These are phyloP conservation scores for Ptiloglossa arizonensis DNA, from an alignment of 1,140 invertebrate species.

Conservation along the genomic window DNA sequence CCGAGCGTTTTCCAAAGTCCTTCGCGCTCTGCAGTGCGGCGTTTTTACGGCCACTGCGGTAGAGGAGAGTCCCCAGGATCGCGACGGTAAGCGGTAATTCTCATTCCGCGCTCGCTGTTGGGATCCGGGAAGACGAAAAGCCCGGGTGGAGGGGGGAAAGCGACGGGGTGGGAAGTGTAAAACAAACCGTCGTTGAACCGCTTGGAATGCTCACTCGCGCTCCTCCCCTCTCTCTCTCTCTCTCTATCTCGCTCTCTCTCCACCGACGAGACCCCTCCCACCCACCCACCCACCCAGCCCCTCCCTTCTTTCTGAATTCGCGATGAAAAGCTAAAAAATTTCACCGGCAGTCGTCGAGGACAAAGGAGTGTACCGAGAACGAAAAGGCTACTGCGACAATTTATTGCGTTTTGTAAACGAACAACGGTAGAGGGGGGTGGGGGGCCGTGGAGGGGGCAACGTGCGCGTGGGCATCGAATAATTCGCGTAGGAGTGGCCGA, in stretches of 20 bases:
- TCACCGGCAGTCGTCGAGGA: neutral
- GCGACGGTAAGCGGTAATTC: slow-evolving; percentile 22
- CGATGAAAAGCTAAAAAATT: slow-evolving; percentile 28
- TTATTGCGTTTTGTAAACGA: slow-evolving; percentile 20
- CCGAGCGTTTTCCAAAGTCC: slow-evolving; percentile 36
- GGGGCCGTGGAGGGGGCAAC: neutral
- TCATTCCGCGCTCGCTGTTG: neutral
- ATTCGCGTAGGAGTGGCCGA: neutral
- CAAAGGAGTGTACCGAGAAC: neutral
- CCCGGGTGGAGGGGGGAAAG: no score
- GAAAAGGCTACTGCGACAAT: slow-evolving; percentile 16
- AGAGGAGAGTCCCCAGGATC: slow-evolving; percentile 18
- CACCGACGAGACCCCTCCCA: no score
- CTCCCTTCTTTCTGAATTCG: neutral
- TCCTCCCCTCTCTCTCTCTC: no score
- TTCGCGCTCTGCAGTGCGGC: slow-evolving; percentile 48
- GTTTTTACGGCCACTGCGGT: slow-evolving; percentile 54
- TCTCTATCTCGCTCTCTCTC: no score
- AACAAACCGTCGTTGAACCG: slow-evolving; percentile 24
- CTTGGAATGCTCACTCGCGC: no score
- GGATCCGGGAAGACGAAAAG: neutral
- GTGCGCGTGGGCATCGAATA: neutral
- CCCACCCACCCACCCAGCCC: no score
- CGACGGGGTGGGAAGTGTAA: slow-evolving; percentile 13
- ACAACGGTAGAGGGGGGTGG: no score